Evolutionary conservation across 2,113 vertebrate species (phyloP), one percentile per base, ranked within the genome.

Genomic region (Columba livia): DNA sequence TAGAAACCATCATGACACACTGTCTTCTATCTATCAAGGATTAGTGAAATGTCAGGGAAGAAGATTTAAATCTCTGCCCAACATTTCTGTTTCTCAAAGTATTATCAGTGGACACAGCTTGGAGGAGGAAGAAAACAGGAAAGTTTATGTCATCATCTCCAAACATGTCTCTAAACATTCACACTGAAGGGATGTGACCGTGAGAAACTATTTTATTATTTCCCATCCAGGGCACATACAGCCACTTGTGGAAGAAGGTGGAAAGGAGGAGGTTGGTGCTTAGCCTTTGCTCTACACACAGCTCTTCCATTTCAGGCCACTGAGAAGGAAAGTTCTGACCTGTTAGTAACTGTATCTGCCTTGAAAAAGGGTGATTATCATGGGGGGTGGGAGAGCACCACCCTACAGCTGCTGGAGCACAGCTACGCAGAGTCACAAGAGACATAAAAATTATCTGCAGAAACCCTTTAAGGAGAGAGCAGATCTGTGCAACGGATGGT

Each of bases 401-500:
- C 23, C 5, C 3, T n/a, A 36, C 57, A 62, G 79, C 56, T 84
- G 82, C n/a, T 10, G 3, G 28, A 48, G n/a, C 58, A 79, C 17
- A 40, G 57, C 71, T 60, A 56, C 53, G 15, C n/a, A 5, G 0
- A 90, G 26, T 88, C 71, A 92, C 23, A 31, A 84, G 56, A 92
- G 51, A 69, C 18, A 25, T 93, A 94, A 96, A 89, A 92, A 44
- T 44, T 71, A 19, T 87, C 60, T 96, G 80, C 75, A 94, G 88
- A 95, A 95, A 92, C 50, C 82, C 86, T 94, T 96, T 89, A 95
- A 72, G 61, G 72, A 83, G 18, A 79, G 79, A 94, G 87, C 80
- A 90, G 77, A 92, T 74, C 79, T 96, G 77, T 97, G 77, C 77
- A 94, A 79, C 70, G 89, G 69, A 83, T 65, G 85, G 85, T 93